Conservation (phyloP, 2,888 invertebrate genomes). For the Leucoptera coffeella region DNA sequence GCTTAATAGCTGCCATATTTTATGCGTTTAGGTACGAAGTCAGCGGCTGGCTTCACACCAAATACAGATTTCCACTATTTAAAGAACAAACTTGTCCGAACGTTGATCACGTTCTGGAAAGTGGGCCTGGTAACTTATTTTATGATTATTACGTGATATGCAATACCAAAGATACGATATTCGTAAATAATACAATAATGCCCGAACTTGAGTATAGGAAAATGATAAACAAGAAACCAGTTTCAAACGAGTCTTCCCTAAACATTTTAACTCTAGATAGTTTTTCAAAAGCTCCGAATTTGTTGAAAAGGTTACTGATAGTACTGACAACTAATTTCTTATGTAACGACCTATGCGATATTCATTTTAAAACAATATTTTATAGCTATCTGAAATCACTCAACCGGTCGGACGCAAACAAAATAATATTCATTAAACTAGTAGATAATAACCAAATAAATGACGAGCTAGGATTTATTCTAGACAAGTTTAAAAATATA, state of each 20-base stretch:
- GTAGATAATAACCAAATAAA: slow-evolving; percentile 42
- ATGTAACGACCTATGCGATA: slow-evolving; percentile 38
- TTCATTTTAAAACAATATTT: slow-evolving; percentile 45
- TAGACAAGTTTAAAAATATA: slow-evolving; percentile 58
- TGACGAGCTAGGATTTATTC: slow-evolving; percentile 34
- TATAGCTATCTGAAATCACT: slow-evolving; percentile 42
- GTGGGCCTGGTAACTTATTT: slow-evolving; percentile 59
- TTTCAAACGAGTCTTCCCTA: slow-evolving; percentile 58
- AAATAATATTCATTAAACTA: slow-evolving; percentile 39
- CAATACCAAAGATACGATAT: slow-evolving; percentile 74
- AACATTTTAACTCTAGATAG: slow-evolving; percentile 54
- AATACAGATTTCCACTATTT: slow-evolving; percentile 72
- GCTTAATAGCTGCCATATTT: slow-evolving; percentile 62
- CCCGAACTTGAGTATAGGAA: slow-evolving; percentile 66
- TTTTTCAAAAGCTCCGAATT: slow-evolving; percentile 41
- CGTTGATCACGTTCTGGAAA: slow-evolving; percentile 57
- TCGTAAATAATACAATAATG: slow-evolving; percentile 60
- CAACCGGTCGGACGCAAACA: slow-evolving; percentile 38
- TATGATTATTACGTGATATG: slow-evolving; percentile 87
- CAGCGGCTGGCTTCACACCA: slow-evolving; percentile 72
- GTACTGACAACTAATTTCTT: slow-evolving; percentile 56
- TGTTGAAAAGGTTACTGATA: slow-evolving; percentile 47
- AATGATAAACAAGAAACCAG: slow-evolving; percentile 66
- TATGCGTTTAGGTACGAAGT: slow-evolving; percentile 74
- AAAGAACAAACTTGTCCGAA: slow-evolving; percentile 62